These are phyloP conservation scores for Eledone cirrhosa DNA, from an alignment of 2,888 invertebrate species.

Conservation along the genomic window DNA sequence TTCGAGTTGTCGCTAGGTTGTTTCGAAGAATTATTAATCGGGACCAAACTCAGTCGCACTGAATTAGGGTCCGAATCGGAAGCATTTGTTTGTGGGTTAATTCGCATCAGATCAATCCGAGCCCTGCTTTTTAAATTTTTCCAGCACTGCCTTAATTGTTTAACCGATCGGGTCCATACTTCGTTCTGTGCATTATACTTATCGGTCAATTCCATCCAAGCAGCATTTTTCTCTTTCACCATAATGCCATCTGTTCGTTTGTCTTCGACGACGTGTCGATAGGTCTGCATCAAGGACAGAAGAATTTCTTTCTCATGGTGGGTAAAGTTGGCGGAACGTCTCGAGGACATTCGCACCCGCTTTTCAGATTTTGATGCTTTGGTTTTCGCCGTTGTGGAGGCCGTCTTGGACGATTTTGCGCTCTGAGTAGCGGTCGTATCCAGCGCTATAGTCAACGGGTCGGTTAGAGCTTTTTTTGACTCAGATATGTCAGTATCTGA, in stretches of 20 bases:
- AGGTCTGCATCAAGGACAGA: constrained; percentile 27
- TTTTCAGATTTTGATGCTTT: constrained; percentile 6
- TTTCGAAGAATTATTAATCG: background rate
- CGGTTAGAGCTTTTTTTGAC: no score
- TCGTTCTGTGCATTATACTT: constrained; percentile 28
- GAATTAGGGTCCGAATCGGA: background rate
- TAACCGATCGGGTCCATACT: constrained; percentile 22
- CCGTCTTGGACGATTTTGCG: no score
- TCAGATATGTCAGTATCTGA: no score
- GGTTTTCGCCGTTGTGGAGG: background rate
- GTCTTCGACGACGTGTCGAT: constrained; percentile 29
- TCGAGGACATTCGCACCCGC: constrained; percentile 18
- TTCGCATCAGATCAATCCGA: constrained; percentile 1
- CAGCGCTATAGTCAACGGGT: no score
- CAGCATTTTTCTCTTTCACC: constrained; percentile 28
- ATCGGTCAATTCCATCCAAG: constrained; percentile 28
- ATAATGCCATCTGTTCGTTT: constrained; percentile 25
- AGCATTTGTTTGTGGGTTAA: background rate
- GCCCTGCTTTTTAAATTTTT: constrained; percentile 29
- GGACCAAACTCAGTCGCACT: background rate
- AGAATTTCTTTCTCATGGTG: constrained; percentile 28
- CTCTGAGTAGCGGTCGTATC: no score
- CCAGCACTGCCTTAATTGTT: constrained; percentile 28
- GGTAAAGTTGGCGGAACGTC: constrained; percentile 30
- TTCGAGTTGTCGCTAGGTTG: background rate